These are phyloP conservation scores for Euplagia quadripunctaria DNA, from an alignment of 2,888 invertebrate species.

Conservation along the genomic window DNA sequence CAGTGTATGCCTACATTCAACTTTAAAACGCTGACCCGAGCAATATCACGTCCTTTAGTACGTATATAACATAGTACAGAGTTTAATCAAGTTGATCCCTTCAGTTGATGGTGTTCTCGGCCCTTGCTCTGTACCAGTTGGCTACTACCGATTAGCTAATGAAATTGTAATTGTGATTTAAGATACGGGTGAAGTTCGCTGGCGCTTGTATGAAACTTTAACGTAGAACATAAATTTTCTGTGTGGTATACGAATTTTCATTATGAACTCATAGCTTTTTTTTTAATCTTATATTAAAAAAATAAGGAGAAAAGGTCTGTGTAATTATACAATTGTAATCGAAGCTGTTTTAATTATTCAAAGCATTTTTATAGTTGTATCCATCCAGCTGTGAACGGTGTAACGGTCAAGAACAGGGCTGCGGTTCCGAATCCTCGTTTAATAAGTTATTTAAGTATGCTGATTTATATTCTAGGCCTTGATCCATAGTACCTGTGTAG, in stretches of 20 bases:
- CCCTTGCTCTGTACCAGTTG: constrained; percentile 22
- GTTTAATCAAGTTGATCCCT: constrained; percentile 58
- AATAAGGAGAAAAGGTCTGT: background rate
- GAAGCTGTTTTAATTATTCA: background rate
- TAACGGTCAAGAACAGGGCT: too few relatives aligned
- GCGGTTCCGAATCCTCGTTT: too few relatives aligned
- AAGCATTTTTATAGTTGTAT: background rate
- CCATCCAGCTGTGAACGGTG: too few relatives aligned
- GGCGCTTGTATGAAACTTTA: constrained; percentile 17
- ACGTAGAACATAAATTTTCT: constrained; percentile 2
- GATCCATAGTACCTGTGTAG: too few relatives aligned
- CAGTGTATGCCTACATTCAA: background rate
- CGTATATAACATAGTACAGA: constrained; percentile 33
- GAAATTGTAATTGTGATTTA: constrained; percentile 56
- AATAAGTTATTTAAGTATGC: too few relatives aligned
- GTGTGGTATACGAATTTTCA: background rate
- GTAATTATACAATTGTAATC: background rate
- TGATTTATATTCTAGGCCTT: too few relatives aligned
- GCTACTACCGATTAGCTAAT: constrained; percentile 48
- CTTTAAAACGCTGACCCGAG: background rate
- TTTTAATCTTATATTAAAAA: background rate
- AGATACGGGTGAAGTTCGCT: constrained; percentile 20
- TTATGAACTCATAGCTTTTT: background rate
- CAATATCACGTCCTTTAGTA: background rate
- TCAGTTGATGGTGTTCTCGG: constrained; percentile 36